Conservation (phyloP, 2,888 invertebrate genomes). For the Augiades crinisus region DNA sequence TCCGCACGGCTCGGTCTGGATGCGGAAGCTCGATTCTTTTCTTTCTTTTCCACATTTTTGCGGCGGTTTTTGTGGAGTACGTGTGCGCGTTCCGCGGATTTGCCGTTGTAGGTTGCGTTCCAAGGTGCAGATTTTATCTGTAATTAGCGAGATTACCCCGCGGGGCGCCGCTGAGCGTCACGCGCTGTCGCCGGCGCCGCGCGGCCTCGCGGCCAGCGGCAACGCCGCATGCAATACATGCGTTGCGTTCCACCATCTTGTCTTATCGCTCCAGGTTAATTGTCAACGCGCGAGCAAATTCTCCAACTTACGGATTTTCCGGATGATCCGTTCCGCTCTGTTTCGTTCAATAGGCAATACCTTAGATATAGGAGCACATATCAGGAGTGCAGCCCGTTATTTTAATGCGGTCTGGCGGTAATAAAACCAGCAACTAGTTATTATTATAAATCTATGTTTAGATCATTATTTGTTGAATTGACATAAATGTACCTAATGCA, state of each 20-base stretch:
- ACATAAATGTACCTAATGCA: too few species aligned
- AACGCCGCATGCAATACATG: conserved; percentile 29
- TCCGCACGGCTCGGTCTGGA: conserved; percentile 40
- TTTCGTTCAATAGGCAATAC: too few species aligned
- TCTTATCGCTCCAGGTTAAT: conserved; percentile 36
- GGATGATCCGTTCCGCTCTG: conserved; percentile 32
- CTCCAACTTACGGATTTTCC: conserved; percentile 35
- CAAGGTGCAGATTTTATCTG: conserved; percentile 60
- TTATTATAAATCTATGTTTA: too few species aligned
- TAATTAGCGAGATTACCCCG: conserved; percentile 57
- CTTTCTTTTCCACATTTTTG: conserved; percentile 44
- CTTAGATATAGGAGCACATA: too few species aligned
- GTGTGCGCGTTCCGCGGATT: conserved; percentile 54
- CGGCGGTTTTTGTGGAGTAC: conserved; percentile 48
- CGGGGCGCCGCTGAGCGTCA: conserved; percentile 45
- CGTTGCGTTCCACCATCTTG: conserved; percentile 44
- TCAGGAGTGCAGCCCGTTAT: too few species aligned
- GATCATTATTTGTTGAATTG: too few species aligned
- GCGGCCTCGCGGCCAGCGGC: conserved; percentile 24
- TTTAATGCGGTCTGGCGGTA: too few species aligned
- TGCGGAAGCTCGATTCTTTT: conserved; percentile 49
- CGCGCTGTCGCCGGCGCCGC: conserved; percentile 28
- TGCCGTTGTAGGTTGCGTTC: conserved; percentile 50
- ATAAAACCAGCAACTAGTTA: too few species aligned
- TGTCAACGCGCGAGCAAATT: conserved; percentile 42